phyloP scores from a whole-genome alignment of 2,113 vertebrate genomes.

The Antechinus stuartii region DNA sequence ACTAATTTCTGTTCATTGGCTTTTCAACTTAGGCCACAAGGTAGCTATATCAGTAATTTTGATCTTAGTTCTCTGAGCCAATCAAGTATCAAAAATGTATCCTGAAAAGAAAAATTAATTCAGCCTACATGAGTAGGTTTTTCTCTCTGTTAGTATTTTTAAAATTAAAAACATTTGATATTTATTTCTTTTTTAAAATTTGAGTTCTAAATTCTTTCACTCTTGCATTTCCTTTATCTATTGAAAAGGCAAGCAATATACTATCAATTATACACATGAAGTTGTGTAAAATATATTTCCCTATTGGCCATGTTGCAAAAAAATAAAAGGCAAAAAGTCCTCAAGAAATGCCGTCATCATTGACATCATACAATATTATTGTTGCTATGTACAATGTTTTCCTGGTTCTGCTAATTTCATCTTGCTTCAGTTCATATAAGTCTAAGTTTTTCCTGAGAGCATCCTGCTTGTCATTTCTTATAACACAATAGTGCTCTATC shows the following conservation, averaged over 20 bases:
- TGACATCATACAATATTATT: neutral
- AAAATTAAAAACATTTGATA: too few species aligned
- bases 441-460: neutral
- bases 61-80: neutral
- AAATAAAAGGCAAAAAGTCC: neutral
- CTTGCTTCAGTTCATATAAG: neutral
- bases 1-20: neutral
- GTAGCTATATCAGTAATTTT: neutral
- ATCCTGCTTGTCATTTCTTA: neutral
- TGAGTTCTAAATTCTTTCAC: neutral
- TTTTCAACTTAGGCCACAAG: neutral
- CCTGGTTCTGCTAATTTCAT: neutral
- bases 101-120: neutral
- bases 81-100: neutral
- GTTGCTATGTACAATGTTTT: neutral
- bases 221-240: neutral
- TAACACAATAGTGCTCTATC: neutral
- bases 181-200: neutral
- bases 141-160: neutral
- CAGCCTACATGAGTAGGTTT: neutral
- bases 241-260: neutral
- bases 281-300: neutral
- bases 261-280: neutral
- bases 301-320: neutral
- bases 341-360: neutral